Evolutionary conservation across 1,140 invertebrate species (phyloP).

Genomic region (Nilaparvata lugens): DNA sequence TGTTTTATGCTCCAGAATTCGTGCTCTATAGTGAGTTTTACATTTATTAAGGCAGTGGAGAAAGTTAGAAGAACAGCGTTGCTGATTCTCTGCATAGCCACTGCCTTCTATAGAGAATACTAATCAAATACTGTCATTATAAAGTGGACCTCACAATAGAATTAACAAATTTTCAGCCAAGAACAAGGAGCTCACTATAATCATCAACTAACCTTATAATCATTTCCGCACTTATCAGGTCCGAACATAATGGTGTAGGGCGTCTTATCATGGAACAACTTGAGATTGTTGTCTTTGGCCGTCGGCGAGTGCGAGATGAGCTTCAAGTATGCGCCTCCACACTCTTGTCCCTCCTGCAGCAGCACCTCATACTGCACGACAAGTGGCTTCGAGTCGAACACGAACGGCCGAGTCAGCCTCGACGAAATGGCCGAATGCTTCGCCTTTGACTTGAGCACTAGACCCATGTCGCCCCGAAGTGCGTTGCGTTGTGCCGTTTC

Average conservation of each 20-base stretch:
- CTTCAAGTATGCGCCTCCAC: slow-evolving; percentile 97
- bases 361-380: slow-evolving; percentile 91
- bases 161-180: too few relatives aligned
- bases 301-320: slow-evolving; percentile 55
- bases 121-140: too few relatives aligned
- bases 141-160: too few relatives aligned
- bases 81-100: too few relatives aligned
- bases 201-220: slow-evolving; percentile 65
- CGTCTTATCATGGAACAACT: slow-evolving; percentile 88
- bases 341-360: slow-evolving; percentile 92
- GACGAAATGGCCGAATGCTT: slow-evolving; percentile 92
- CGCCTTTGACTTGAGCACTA: slow-evolving; percentile 90
- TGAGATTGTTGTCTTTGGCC: slow-evolving; percentile 58
- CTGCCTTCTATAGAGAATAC: too few relatives aligned
- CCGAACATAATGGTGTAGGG: slow-evolving; percentile 99
- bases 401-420: slow-evolving; percentile 69
- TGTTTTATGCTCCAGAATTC: too few relatives aligned
- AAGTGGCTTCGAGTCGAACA: slow-evolving; percentile 79
- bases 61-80: too few relatives aligned
- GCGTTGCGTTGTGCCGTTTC: slow-evolving; percentile 66
- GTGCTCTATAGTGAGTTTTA: too few relatives aligned
- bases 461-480: slow-evolving; percentile 73
- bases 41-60: too few relatives aligned
- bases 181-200: too few relatives aligned
- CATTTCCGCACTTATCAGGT: slow-evolving; percentile 96